Conservation (phyloP, 1,140 invertebrate genomes). For the Pseudomyrmex dendroicus region DNA sequence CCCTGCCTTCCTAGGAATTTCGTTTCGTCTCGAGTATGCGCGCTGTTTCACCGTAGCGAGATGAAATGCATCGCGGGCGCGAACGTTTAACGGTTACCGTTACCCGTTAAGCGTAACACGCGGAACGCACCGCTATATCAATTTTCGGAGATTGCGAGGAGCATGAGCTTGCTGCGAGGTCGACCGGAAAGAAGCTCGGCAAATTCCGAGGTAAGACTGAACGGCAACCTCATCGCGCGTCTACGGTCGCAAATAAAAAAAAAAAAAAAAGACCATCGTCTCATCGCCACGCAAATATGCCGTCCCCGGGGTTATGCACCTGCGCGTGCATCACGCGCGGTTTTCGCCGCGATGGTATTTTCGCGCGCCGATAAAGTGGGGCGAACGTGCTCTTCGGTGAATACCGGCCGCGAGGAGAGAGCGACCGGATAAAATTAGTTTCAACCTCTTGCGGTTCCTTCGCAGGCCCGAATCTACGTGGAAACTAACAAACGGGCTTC, state of each 20-base stretch:
- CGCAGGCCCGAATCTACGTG: constrained; percentile 19
- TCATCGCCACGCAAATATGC: constrained; percentile 36
- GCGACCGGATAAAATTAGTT: constrained; percentile 63
- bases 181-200: constrained; percentile 45
- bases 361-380: constrained; percentile 20
- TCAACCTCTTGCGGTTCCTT: constrained; percentile 46
- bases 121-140: constrained; percentile 74
- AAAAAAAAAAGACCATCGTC: constrained; percentile 47
- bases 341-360: constrained; percentile 30
- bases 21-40: constrained; percentile 45
- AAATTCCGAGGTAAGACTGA: constrained; percentile 17
- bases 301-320: constrained; percentile 17
- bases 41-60: constrained; percentile 6
- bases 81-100: constrained; percentile 75
- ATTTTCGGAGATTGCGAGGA: constrained; percentile 67
- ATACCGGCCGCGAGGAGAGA: constrained; percentile 27
- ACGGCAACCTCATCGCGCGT: not conserved
- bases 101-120: constrained; percentile 74
- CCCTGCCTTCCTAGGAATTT: constrained; percentile 42
- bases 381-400: constrained; percentile 34
- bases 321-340: constrained; percentile 36
- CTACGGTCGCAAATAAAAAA: not conserved
- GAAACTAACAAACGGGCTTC: constrained; percentile 32
- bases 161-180: constrained; percentile 25
- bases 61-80: constrained; percentile 53